Conservation (phyloP, 2,113 vertebrate genomes). For the Elephas maximus region DNA sequence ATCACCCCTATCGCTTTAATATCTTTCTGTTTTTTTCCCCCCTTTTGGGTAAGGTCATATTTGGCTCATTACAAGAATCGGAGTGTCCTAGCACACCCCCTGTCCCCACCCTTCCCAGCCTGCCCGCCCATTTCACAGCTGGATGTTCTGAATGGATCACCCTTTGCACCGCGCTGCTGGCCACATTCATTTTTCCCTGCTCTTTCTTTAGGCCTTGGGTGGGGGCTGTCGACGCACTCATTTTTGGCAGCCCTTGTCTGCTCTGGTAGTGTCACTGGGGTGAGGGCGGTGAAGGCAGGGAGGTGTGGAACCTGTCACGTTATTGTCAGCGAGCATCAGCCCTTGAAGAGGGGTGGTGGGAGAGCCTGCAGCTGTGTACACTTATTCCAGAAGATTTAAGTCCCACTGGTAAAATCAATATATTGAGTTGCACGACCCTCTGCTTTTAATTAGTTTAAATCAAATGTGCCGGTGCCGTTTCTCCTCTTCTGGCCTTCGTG, state of each 20-base stretch:
- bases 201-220: constrained; percentile 72
- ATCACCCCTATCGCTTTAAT: constrained; percentile 22
- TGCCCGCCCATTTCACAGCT: neutral
- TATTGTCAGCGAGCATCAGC: constrained; percentile 87
- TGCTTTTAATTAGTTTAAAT: constrained; percentile 91
- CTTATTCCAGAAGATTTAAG: constrained; percentile 89
- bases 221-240: constrained; percentile 78
- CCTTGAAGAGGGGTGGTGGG: constrained; percentile 79
- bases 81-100: constrained; percentile 33
- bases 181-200: constrained; percentile 63
- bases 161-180: constrained; percentile 68
- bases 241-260: constrained; percentile 83
- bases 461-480: constrained; percentile 84
- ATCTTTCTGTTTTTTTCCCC: neutral
- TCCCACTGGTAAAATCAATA: constrained; percentile 91
- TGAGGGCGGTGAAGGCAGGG: constrained; percentile 87
- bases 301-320: constrained; percentile 90
- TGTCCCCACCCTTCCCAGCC: constrained; percentile 26
- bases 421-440: constrained; percentile 89
- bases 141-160: neutral
- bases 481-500: constrained; percentile 78
- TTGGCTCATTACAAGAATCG: constrained; percentile 50
- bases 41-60: constrained; percentile 67
- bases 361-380: constrained; percentile 88
- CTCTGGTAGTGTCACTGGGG: constrained; percentile 85